phyloP scores from a whole-genome alignment of 1,140 invertebrate genomes.

The Euura saliciscinereae region DNA sequence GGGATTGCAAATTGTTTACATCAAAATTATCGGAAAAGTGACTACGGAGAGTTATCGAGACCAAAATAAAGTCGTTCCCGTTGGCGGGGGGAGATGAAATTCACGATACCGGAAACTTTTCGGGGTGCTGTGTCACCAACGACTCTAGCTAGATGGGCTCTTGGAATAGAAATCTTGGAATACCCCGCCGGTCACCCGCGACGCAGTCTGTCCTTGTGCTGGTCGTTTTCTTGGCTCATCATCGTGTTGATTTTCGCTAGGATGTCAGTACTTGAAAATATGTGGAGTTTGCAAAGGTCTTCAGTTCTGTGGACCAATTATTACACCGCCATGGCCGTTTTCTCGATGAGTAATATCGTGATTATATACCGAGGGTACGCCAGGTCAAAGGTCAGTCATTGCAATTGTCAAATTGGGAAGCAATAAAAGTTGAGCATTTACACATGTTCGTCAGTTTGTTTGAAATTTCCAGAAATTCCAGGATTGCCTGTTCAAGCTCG shows the following conservation, averaged over 20 bases:
- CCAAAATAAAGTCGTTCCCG: too few relatives aligned
- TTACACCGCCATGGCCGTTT: neutral
- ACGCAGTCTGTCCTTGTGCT: neutral
- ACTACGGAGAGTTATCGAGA: too few relatives aligned
- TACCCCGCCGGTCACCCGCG: neutral
- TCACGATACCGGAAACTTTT: too few relatives aligned
- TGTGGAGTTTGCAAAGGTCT: neutral
- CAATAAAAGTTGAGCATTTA: too few relatives aligned
- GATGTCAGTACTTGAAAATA: neutral
- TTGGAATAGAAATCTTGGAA: neutral
- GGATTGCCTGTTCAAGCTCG: too few relatives aligned
- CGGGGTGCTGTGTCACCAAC: too few relatives aligned
- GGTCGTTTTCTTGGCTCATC: neutral
- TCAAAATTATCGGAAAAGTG: too few relatives aligned
- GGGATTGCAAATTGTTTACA: too few relatives aligned
- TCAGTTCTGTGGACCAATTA: neutral
- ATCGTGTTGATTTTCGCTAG: neutral
- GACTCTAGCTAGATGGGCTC: neutral
- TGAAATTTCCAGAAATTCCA: too few relatives aligned
- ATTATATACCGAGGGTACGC: neutral
- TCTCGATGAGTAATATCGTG: neutral
- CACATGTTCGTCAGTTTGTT: too few relatives aligned
- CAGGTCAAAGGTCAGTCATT: neutral
- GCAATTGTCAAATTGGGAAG: too few relatives aligned
- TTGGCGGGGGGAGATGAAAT: too few relatives aligned